These are phyloP conservation scores for Drosophila nannoptera DNA, from an alignment of 1,140 invertebrate species.

Conservation along the genomic window DNA sequence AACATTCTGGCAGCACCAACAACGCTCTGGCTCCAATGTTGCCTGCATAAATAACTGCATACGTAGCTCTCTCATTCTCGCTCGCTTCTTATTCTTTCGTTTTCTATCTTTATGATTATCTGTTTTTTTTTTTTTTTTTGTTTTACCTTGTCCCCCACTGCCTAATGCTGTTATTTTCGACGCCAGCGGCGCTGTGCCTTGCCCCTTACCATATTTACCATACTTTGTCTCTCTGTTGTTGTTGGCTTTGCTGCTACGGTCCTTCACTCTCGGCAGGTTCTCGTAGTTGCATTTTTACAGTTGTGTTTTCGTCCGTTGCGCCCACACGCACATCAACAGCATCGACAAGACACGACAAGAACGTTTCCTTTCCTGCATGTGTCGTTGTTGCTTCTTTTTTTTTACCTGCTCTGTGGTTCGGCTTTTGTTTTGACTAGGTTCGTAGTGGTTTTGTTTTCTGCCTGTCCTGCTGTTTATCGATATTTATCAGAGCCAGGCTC, in stretches of 20 bases:
- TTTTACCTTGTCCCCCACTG: slow-evolving; percentile 14
- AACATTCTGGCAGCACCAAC: slow-evolving; percentile 1
- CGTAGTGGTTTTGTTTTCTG: slow-evolving; percentile 24
- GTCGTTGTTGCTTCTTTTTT: slow-evolving; percentile 26
- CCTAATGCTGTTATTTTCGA: slow-evolving; percentile 61
- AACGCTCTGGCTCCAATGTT: slow-evolving; percentile 2
- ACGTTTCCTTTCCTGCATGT: slow-evolving; percentile 11
- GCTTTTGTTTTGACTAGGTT: slow-evolving; percentile 51
- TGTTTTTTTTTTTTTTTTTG: slow-evolving; percentile 9
- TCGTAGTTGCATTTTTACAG: slow-evolving; percentile 70
- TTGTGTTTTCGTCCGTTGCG: slow-evolving; percentile 45
- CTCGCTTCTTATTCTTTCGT: slow-evolving; percentile 3
- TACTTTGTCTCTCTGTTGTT: slow-evolving; percentile 63
- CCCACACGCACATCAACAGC: slow-evolving; percentile 5
- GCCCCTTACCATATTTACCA: slow-evolving; percentile 64
- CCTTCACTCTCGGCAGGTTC: slow-evolving; percentile 55
- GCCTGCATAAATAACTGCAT: slow-evolving; percentile 67
- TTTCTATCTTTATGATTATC: slow-evolving; percentile 13
- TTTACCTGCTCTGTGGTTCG: slow-evolving; percentile 33
- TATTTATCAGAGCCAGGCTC: slow-evolving; percentile 62
- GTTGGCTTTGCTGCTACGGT: slow-evolving; percentile 43
- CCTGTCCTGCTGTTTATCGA: slow-evolving; percentile 53
- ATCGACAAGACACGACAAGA: slow-evolving; percentile 5
- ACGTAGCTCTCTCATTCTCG: slow-evolving; percentile 50
- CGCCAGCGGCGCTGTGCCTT: slow-evolving; percentile 30